phyloP scores from a whole-genome alignment of 2,797 vertebrate genomes.

The Myotis vivesi region DNA sequence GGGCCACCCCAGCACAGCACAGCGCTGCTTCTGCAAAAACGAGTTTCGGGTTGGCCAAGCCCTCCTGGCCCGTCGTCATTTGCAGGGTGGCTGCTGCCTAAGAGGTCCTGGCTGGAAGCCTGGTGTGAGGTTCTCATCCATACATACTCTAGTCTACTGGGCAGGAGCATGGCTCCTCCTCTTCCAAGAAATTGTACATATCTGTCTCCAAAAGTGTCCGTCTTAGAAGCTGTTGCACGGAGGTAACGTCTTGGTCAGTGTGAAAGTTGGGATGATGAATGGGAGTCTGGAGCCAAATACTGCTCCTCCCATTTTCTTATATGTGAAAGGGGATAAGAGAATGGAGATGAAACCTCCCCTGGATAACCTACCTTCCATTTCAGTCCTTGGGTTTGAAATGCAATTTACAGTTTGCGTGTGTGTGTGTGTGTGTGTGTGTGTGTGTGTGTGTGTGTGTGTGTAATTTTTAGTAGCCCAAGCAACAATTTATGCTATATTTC shows the following conservation, averaged over 20 bases:
- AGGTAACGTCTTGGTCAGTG: background rate
- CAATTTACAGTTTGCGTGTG: background rate
- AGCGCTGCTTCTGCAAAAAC: background rate
- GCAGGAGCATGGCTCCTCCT: no score
- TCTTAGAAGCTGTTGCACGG: background rate
- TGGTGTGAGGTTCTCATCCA: accelerated
- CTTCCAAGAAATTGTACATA: background rate
- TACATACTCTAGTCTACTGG: background rate
- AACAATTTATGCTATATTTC: background rate
- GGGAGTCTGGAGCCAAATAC: background rate
- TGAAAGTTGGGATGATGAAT: background rate
- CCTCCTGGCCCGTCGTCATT: background rate
- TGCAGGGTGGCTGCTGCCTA: background rate
- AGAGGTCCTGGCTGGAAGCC: background rate
- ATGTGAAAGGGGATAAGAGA: background rate
- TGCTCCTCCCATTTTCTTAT: background rate
- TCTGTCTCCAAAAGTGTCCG: background rate
- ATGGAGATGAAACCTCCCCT: background rate
- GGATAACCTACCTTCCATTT: background rate
- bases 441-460: background rate
- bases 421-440: background rate
- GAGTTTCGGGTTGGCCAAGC: background rate
- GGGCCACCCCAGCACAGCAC: background rate
- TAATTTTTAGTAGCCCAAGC: background rate
- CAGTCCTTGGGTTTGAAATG: background rate